Percentiles rank a stretch among this genome's conserved stretches.
Conservation (phyloP, 53 echinoderm and acorn worm genomes). For the Antedon mediterranea region DNA sequence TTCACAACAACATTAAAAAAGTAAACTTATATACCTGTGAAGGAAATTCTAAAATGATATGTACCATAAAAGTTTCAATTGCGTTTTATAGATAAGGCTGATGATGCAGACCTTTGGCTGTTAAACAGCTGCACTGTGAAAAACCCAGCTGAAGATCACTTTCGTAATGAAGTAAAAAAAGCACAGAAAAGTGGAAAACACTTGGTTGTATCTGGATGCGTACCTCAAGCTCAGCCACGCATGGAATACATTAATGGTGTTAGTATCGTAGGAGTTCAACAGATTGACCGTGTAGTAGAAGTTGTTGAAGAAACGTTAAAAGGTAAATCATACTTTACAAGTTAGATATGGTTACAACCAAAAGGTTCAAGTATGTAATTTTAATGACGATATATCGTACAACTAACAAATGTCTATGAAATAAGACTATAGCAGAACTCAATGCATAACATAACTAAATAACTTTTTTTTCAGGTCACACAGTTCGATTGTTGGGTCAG, state of each 20-base stretch:
- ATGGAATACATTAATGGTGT: slow-evolving; percentile 80
- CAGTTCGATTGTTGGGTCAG: slow-evolving; percentile 74
- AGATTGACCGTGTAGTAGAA: slow-evolving; percentile 93
- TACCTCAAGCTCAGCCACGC: slow-evolving; percentile 92
- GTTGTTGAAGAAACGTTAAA: slow-evolving; percentile 97
- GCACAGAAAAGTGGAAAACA: slow-evolving; percentile 65
- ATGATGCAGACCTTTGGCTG: slow-evolving; percentile 85
- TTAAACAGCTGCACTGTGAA: slow-evolving; percentile 98
- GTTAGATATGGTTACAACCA: no score
- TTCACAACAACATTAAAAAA: no score
- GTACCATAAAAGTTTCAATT: neutral
- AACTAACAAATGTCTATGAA: no score
- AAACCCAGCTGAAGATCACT: slow-evolving; percentile 94
- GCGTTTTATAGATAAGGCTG: slow-evolving; percentile 59
- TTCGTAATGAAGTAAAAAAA: slow-evolving; percentile 72
- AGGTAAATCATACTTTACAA: slow-evolving; percentile 28
- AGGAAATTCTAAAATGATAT: no score
- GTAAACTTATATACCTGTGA: no score
- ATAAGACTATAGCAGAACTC: no score
- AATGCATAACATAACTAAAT: no score
- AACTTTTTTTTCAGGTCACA: slow-evolving; percentile 44
- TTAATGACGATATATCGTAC: no score
- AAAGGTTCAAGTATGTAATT: no score
- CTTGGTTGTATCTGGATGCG: slow-evolving; percentile 88
- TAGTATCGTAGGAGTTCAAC: slow-evolving; percentile 90